Evolutionary conservation across 2,113 vertebrate species (phyloP), one percentile per base, ranked within the genome.

Genomic region (Ellobius talpinus): DNA sequence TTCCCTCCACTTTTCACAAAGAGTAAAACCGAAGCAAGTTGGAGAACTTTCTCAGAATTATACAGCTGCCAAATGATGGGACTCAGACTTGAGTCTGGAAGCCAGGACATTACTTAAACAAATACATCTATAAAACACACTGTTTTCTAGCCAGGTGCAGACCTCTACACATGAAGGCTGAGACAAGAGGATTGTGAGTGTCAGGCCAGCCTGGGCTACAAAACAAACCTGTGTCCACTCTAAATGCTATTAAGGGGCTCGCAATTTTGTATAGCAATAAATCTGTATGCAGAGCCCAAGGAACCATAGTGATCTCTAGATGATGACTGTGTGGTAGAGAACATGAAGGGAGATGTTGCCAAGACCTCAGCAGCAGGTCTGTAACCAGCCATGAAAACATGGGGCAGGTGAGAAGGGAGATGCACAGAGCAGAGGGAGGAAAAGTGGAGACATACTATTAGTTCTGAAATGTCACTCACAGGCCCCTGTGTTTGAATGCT

Each of bases 341-440:
- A 42, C 1, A 0, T 39, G 7, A 16, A 31, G 17, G 13, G 12
- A 26, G 3, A 24, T 11, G 7, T 50, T n/a, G 29, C 2, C 58
- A 50, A 70, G 33, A 23, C 61, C 63, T 21, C 21, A 39, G 14
- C 14, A 42, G 4, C 58, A 14, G 42, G 74, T 55, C 23, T 78
- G 63, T 87, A 26, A 39, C 45, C 17, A 52, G 29, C 9, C 31
- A 12, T 55, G 8, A 26, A 63, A 33, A 11, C 21, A 10, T 24
- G 39, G 47, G 36, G 3, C 65, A 1, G 10, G 5, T 42, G 16
- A 50, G 29, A 88, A 65, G 65, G n/a, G 36, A 16, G 47, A 50
- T 24, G 29, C 26, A 61, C 31, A 92, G 6, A 77, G 12, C 16
- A 63, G n/a, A 85, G 29, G 63, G 23, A 31, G 10, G 19, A 82